phyloP scores from a whole-genome alignment of 1,140 invertebrate species.

The Zaprionus ghesquierei region DNA sequence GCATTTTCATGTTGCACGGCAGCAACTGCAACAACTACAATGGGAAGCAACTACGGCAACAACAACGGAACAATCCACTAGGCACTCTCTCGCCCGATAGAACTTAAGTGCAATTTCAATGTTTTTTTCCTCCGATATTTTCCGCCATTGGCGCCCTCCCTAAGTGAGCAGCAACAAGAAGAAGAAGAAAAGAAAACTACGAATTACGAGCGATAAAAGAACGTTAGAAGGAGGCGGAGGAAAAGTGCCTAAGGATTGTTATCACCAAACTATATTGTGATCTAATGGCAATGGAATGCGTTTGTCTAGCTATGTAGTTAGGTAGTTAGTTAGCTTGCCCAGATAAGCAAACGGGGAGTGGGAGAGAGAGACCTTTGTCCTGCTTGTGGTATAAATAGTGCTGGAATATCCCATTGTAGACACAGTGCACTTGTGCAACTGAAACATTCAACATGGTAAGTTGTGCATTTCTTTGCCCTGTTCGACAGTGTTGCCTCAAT shows the following conservation, averaged over 20 bases:
- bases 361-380: conserved; percentile 9
- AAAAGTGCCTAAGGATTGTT: conserved; percentile 30
- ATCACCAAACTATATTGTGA: conserved; percentile 9
- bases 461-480: not conserved
- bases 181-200: conserved; percentile 34
- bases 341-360: not conserved
- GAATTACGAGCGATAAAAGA: conserved; percentile 20
- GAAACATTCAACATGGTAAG: conserved; percentile 66
- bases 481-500: conserved; percentile 9
- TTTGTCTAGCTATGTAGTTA: not conserved
- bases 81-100: conserved; percentile 56
- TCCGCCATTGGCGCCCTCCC: conserved; percentile 64
- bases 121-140: conserved; percentile 58
- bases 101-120: conserved; percentile 70
- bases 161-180: conserved; percentile 45
- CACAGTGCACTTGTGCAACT: conserved; percentile 60
- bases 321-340: not conserved
- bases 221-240: not conserved
- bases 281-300: conserved; percentile 32
- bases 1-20: conserved; percentile 77
- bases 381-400: conserved; percentile 51
- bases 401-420: not conserved
- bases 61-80: conserved; percentile 6
- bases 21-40: conserved; percentile 16
- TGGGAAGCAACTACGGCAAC: not conserved